Evolutionary conservation across 2,888 invertebrate species (phyloP).

Genomic region (Hoplodrina blanda): DNA sequence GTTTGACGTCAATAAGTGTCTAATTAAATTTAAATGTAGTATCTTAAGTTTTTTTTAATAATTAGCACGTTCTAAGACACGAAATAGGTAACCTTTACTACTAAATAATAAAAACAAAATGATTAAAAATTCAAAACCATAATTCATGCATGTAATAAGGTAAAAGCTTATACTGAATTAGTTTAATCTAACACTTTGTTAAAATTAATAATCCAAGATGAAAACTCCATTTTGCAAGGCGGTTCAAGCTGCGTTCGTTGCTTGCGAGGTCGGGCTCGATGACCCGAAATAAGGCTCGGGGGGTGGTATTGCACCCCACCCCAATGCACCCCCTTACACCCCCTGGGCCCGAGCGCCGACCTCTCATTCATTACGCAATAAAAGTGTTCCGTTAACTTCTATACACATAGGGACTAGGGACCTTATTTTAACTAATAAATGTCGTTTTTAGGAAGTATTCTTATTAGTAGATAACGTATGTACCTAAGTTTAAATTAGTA

Average conservation of each 20-base stretch:
- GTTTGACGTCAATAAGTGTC: not conserved
- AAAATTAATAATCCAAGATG: slow-evolving; percentile 85
- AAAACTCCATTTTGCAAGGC: slow-evolving; percentile 86
- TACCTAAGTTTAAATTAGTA: not conserved
- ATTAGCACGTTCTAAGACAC: not conserved
- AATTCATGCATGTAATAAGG: slow-evolving; percentile 57
- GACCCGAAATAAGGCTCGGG: slow-evolving; percentile 89
- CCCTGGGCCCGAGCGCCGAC: slow-evolving; percentile 82
- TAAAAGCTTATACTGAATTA: slow-evolving; percentile 66
- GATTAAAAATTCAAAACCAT: not conserved
- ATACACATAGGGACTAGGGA: slow-evolving; percentile 66
- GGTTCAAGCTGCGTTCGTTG: slow-evolving; percentile 82
- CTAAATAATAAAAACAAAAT: not conserved
- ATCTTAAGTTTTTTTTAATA: not conserved
- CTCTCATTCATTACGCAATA: slow-evolving; percentile 90
- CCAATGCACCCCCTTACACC: slow-evolving; percentile 65
- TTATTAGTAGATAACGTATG: slow-evolving; percentile 19
- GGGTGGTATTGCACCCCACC: slow-evolving; percentile 82
- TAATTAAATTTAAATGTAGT: not conserved
- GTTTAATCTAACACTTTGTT: slow-evolving; percentile 74
- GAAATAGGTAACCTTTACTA: not conserved
- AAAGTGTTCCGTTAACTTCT: slow-evolving; percentile 83
- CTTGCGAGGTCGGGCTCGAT: slow-evolving; percentile 87
- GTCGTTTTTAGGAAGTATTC: slow-evolving; percentile 34
- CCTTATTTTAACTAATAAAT: slow-evolving; percentile 54